phyloP scores from a whole-genome alignment of 2,888 invertebrate genomes.

The Acleris holmiana region DNA sequence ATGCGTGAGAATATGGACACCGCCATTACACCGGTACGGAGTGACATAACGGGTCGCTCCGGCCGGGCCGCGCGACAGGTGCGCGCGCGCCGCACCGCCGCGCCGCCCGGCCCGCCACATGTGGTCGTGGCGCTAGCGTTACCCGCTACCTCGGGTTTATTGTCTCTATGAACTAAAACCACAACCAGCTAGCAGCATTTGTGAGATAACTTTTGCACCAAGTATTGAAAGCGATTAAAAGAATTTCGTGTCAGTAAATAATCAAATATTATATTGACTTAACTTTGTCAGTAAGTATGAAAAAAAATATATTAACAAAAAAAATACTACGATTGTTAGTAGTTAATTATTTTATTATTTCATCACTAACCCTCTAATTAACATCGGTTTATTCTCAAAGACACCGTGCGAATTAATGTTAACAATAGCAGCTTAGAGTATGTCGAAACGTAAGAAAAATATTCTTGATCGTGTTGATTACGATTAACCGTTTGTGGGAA shows the following conservation, averaged over 20 bases:
- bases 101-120: constrained; percentile 34
- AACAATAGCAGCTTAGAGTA: constrained; percentile 46
- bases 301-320: no score
- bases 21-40: constrained; percentile 34
- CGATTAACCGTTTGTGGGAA: constrained; percentile 72
- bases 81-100: constrained; percentile 21
- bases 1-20: constrained; percentile 72
- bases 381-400: constrained; percentile 32
- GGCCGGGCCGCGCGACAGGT: constrained; percentile 32
- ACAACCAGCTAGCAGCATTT: neutral
- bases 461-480: constrained; percentile 68
- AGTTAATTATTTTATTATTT: constrained; percentile 12
- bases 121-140: constrained; percentile 28
- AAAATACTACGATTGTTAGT: constrained; percentile 1
- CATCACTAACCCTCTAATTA: constrained; percentile 20
- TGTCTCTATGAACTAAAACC: constrained; percentile 11
- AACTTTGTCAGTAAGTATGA: neutral
- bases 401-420: constrained; percentile 42
- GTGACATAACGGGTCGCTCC: constrained; percentile 44
- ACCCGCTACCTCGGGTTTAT: constrained; percentile 28
- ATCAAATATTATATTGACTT: neutral
- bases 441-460: constrained; percentile 66
- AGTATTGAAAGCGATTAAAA: no score
- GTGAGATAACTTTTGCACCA: no score
- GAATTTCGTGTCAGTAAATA: no score